Base-by-base conservation (phyloP, 2,888 invertebrate genomes). In the Merodon equestris region DNA sequence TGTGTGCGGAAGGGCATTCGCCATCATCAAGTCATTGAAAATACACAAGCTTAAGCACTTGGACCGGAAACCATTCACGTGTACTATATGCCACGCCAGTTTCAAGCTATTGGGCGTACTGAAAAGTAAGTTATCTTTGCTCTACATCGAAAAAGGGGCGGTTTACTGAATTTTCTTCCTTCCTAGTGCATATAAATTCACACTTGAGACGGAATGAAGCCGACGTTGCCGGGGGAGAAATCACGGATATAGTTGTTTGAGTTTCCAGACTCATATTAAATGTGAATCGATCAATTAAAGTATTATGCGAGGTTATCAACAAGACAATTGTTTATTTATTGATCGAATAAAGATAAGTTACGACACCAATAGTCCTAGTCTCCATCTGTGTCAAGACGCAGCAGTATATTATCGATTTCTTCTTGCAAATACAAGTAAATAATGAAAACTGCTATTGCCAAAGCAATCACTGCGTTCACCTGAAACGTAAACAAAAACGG, bases 351-450 rank as follows among this genome's bases (percentile, higher is more conserved):
- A 42, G 17, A 42, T 44, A 36, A 42, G 12, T 63, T 48, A 1
- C 7, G 27, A 27, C 27, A 27, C 3, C 27, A 27, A 27, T 4
- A 2, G 7, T 27, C 27, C 27, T 27, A 27, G 27, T 27, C 27
- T 27, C 13, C 51, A 12, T 40, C 56, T n/a, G n/a, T n/a, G n/a
- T n/a, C n/a, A 1, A 77, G 13, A 12, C 18, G 53, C n/a, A 68
- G 27, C 36, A 74, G 58, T n/a, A 79, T 38, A 10, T 10, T 51
- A 0, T 64, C 74, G 38, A 84, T 83, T 60, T 83, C 74, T 44
- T 83, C 83, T 27, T 63, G 72, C 2, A 84, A 77, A 57, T 83
- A 83, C 14, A 81, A 53, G 56, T 81, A 83, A 0, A 47, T 38
- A n/a, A 84, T 74, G 42, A 82, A 81, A 0, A 84, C 1, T 0